Evolutionary conservation across 1,140 invertebrate genomes (phyloP).

Genomic region (Sitodiplosis mosellana): DNA sequence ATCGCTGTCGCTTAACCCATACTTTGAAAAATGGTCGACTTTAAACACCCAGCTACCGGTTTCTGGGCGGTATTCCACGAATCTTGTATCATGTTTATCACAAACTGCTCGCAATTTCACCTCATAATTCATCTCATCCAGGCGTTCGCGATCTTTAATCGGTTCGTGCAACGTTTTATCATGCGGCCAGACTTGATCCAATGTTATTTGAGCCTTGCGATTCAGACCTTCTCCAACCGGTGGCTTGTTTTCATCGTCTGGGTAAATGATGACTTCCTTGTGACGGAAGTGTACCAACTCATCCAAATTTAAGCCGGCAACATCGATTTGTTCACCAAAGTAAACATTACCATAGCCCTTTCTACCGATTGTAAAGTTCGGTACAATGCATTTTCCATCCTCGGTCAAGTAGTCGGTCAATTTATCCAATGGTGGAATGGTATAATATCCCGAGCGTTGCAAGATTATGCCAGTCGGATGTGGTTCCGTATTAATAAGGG

Average conservation of each 20-base stretch:
- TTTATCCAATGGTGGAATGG: constrained; percentile 61
- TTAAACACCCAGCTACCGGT: constrained; percentile 93
- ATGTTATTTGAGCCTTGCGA: constrained; percentile 73
- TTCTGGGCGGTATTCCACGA: constrained; percentile 86
- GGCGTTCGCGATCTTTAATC: constrained; percentile 61
- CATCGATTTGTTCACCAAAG: constrained; percentile 72
- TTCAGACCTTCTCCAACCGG: constrained; percentile 76
- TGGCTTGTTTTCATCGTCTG: constrained; percentile 49
- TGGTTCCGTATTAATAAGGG: constrained; percentile 18
- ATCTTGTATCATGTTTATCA: constrained; percentile 68
- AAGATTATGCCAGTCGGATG: constrained; percentile 42
- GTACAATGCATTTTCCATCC: constrained; percentile 63
- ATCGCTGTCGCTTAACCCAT: constrained; percentile 79
- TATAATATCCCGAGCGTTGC: constrained; percentile 67
- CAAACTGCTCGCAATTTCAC: constrained; percentile 69
- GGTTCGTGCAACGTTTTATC: constrained; percentile 66
- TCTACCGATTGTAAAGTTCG: constrained; percentile 80
- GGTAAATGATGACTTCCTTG: constrained; percentile 57
- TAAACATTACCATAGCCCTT: constrained; percentile 83
- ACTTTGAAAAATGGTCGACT: constrained; percentile 94
- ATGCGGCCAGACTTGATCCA: constrained; percentile 87
- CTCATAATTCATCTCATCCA: constrained; percentile 71
- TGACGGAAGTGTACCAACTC: constrained; percentile 54
- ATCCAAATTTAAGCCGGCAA: constrained; percentile 78
- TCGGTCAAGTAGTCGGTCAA: constrained; percentile 41